Conservation (phyloP, 2,888 invertebrate genomes). For the Phaonia tiefii region DNA sequence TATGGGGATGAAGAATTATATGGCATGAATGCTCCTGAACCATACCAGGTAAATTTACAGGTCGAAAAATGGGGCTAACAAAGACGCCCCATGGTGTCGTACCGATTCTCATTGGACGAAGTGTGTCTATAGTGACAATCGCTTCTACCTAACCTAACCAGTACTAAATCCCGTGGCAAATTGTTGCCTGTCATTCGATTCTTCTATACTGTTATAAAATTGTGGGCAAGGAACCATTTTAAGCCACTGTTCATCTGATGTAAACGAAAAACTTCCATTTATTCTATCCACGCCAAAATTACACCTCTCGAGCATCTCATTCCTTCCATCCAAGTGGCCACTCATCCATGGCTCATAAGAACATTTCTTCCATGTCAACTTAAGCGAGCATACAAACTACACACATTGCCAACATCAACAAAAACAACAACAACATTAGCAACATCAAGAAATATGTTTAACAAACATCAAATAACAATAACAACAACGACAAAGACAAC, state of each 20-base stretch:
- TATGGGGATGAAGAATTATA: too few species aligned
- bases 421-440: conserved; percentile 18
- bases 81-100: too few species aligned
- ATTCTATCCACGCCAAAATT: conserved; percentile 47
- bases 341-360: conserved; percentile 31
- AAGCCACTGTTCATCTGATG: background rate
- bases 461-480: conserved; percentile 14
- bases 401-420: background rate
- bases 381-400: conserved; percentile 8
- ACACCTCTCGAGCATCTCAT: conserved; percentile 19
- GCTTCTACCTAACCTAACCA: too few species aligned
- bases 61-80: too few species aligned
- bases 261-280: background rate
- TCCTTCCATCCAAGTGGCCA: conserved; percentile 21
- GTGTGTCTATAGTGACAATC: too few species aligned
- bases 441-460: conserved; percentile 23
- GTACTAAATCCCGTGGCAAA: too few species aligned
- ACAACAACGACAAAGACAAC: conserved; percentile 12
- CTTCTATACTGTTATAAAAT: too few species aligned
- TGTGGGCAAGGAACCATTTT: too few species aligned
- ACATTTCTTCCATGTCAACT: conserved; percentile 16
- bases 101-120: too few species aligned
- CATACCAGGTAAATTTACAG: too few species aligned
- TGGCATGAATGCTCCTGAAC: too few species aligned
- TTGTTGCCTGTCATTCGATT: too few species aligned